Percentiles rank a stretch among this genome's conserved stretches.
Conservation (phyloP, 1,140 invertebrate species). For the Zaprionus nigranus region DNA sequence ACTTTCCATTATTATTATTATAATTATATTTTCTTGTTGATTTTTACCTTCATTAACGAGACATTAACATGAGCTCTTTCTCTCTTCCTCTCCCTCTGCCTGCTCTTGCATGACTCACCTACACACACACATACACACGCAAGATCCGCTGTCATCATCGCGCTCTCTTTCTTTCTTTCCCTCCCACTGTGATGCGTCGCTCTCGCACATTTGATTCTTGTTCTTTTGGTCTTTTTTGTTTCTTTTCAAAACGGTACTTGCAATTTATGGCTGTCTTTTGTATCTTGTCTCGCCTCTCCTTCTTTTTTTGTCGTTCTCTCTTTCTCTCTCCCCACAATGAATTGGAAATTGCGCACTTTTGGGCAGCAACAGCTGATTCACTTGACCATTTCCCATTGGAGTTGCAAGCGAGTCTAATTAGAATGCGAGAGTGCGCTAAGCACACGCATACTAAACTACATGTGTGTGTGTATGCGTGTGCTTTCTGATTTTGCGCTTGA, state of each 20-base stretch:
- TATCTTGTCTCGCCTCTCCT: not conserved
- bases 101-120: not conserved
- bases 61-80: constrained; percentile 64
- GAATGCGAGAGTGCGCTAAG: not conserved
- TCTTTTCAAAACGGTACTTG: constrained; percentile 74
- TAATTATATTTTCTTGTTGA: constrained; percentile 61
- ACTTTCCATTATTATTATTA: constrained; percentile 82
- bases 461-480: constrained; percentile 7
- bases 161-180: constrained; percentile 15
- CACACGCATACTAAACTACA: not conserved
- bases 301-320: constrained; percentile 10
- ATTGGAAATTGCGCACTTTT: constrained; percentile 65
- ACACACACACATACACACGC: not conserved
- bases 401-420: constrained; percentile 24
- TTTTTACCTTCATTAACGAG: constrained; percentile 68
- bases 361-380: constrained; percentile 70
- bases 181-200: constrained; percentile 32
- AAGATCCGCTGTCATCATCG: constrained; percentile 51
- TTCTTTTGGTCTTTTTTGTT: constrained; percentile 51
- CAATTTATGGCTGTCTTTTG: constrained; percentile 71
- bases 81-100: constrained; percentile 31
- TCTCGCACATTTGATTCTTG: constrained; percentile 45
- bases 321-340: constrained; percentile 10
- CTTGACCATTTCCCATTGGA: constrained; percentile 57
- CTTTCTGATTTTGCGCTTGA: constrained; percentile 66